These are phyloP conservation scores for Lycophotia porphyrea DNA, from an alignment of 2,888 invertebrate genomes.

Conservation along the genomic window DNA sequence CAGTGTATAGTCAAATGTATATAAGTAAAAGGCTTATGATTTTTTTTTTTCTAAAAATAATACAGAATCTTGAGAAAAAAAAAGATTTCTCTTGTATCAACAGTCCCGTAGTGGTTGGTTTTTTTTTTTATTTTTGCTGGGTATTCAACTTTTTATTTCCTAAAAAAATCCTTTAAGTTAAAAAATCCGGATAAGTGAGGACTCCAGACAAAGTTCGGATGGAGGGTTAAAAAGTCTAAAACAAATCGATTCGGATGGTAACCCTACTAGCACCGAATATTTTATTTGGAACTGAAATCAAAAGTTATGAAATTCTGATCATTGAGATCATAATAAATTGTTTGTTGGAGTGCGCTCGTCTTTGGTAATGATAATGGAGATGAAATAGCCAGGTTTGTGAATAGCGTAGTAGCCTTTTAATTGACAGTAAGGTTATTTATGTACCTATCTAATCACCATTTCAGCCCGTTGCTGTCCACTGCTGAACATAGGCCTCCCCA, in stretches of 20 bases:
- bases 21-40: no score
- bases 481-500: no score
- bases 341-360: constrained; percentile 22
- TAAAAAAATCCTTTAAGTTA: not conserved
- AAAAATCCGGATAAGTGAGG: not conserved
- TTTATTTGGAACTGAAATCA: constrained; percentile 40
- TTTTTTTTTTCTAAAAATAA: no score
- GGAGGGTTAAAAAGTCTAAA: not conserved
- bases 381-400: constrained; percentile 7
- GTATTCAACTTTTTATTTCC: not conserved
- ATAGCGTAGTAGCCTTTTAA: not conserved
- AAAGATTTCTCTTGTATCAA: no score
- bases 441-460: not conserved
- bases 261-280: constrained; percentile 34
- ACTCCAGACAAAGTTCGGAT: not conserved
- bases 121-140: no score
- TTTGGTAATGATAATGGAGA: constrained; percentile 16
- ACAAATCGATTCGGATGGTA: not conserved
- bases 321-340: constrained; percentile 41
- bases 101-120: no score
- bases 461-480: no score
- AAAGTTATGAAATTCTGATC: constrained; percentile 49
- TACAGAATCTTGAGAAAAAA: no score
- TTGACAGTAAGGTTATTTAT: not conserved
- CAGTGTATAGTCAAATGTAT: no score